phyloP scores from a whole-genome alignment of 2,797 vertebrate genomes.

The Pelobates cultripes region DNA sequence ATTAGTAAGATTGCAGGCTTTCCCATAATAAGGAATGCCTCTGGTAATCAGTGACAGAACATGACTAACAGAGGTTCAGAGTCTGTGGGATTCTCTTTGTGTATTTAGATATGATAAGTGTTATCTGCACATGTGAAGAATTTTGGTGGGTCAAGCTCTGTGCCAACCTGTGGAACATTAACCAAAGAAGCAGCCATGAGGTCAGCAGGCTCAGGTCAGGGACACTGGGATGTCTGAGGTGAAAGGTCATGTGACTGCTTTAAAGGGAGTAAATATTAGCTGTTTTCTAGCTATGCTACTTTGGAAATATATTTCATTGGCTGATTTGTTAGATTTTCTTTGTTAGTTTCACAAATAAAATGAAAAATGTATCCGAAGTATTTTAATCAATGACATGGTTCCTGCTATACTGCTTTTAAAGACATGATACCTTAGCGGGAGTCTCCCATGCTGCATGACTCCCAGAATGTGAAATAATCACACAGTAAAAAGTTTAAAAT shows the following conservation, averaged over 20 bases:
- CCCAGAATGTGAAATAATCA: too few relatives aligned
- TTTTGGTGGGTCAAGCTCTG: slow-evolving; percentile 34
- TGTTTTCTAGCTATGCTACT: too few relatives aligned
- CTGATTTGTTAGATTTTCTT: too few relatives aligned
- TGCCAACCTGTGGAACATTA: slow-evolving; percentile 41
- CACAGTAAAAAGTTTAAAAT: too few relatives aligned
- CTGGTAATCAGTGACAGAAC: slow-evolving; percentile 42
- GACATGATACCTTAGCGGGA: too few relatives aligned
- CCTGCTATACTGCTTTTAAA: too few relatives aligned
- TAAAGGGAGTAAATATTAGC: not conserved
- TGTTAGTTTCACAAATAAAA: too few relatives aligned
- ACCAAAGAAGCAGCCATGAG: slow-evolving; percentile 19
- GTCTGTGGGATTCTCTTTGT: slow-evolving; percentile 35
- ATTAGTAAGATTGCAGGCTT: not conserved
- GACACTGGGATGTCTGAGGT: slow-evolving; percentile 18
- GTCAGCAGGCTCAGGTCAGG: slow-evolving; percentile 32
- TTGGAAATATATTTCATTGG: too few relatives aligned
- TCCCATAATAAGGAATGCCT: slow-evolving; percentile 1
- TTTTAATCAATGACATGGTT: too few relatives aligned
- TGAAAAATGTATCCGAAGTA: too few relatives aligned
- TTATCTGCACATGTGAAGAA: slow-evolving; percentile 38
- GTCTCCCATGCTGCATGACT: too few relatives aligned
- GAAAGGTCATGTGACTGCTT: slow-evolving; percentile 4
- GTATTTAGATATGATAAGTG: slow-evolving; percentile 47
- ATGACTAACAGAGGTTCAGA: slow-evolving; percentile 27